A percentile compares a stretch with the other conserved stretches of the same genome.
phyloP scores from a whole-genome alignment of 2,888 invertebrate species.

The Leptothorax acervorum region DNA sequence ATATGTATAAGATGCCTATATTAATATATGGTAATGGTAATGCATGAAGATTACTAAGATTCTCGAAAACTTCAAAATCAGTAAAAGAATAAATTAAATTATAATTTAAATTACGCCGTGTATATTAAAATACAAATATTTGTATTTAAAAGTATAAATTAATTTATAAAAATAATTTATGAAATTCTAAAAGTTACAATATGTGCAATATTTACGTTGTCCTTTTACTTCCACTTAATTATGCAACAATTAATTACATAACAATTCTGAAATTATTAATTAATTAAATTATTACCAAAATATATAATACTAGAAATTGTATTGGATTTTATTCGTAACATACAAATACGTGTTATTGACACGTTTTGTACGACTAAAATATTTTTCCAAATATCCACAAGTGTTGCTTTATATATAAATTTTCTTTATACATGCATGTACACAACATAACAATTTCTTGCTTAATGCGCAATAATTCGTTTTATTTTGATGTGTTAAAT shows the following conservation, averaged over 20 bases:
- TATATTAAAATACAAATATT: neutral
- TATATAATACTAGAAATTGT: neutral
- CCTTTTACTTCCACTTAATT: neutral
- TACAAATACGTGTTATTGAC: neutral
- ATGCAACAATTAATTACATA: neutral
- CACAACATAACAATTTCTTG: neutral
- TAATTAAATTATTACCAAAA: conserved; percentile 9
- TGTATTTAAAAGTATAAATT: neutral
- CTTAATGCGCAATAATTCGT: conserved; percentile 3
- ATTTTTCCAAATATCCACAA: neutral
- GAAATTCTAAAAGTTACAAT: neutral
- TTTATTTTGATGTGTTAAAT: neutral
- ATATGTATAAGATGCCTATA: neutral
- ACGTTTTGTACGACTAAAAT: conserved; percentile 4
- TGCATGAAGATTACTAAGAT: neutral
- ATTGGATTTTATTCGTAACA: neutral
- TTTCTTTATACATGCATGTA: neutral
- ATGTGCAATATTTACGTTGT: neutral
- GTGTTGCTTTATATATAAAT: conserved; percentile 1
- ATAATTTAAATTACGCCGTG: neutral
- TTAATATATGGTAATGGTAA: too few relatives aligned
- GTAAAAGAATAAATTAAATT: neutral
- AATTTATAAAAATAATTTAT: conserved; percentile 6
- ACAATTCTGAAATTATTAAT: conserved; percentile 6
- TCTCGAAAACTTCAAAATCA: neutral